Base-by-base conservation (phyloP, 1,140 invertebrate species). In the Augochlora pura region DNA sequence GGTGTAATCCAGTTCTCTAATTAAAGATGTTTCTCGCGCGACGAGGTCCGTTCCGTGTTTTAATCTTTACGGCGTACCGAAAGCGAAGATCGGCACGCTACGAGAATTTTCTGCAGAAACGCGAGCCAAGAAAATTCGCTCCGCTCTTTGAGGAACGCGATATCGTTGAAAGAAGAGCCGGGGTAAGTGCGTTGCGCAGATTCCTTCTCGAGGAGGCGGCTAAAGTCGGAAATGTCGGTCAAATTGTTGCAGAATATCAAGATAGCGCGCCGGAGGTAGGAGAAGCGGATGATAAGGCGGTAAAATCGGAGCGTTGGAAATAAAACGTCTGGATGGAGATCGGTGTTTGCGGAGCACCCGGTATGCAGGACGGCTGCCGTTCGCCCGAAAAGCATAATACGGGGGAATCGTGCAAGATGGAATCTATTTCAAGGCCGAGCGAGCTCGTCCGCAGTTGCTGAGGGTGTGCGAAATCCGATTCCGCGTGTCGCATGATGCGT, bases 391-490 rank as follows among this genome's bases (percentile, higher is more conserved):
- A 39, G 27, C 25, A 5, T 21, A 12, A 42, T 21, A 5, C 21
- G 14, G 54, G 39, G 39, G 46, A 74, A 67, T 25, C 12, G 27
- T 8, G 54, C 7, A 74, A 49, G 38, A 49, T 42, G 63, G 21
- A 72, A 68, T 49, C 60, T 64, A 66, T 71, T 84, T 70, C 60
- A 67, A 27, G 64, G 57, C 21, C 32, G 39, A 77, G 23, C 54
- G 42, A 67, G 18, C 60, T 46, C 16, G 21, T 21, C 23, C 14
- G 25, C 38, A 69, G 54, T 68, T 74, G 72, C 69, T 67, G 69
- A 62, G 54, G 46, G 12, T 52, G 65, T 39, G 52, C 42, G 84
- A 86, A 86, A 86, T 81, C 42, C 9, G 81, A 86, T 62, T 81
- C 81, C 70, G n/a, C 49, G 49, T 76, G 73, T 86, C 73, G 73